Base-by-base conservation (phyloP, 1,140 invertebrate genomes). In the Brachionus plicatilis region DNA sequence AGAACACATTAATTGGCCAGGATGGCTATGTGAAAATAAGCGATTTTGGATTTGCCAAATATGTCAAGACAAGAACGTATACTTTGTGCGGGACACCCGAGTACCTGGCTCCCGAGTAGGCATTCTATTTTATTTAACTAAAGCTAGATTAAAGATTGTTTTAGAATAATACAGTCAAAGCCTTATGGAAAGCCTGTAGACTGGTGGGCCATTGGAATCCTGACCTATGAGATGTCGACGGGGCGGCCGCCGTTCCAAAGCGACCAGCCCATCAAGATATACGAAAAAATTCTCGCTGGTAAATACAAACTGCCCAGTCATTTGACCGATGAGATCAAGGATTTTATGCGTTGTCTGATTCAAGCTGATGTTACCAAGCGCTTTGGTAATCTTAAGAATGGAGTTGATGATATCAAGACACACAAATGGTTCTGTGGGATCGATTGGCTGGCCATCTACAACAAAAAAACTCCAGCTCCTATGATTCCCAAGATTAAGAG, bases 201-300 rank as follows among this genome's bases (percentile, higher is more conserved):
- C 37, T 85, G 76, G 72, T 85, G 72, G 72, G 17, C 72, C 6
- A 14, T 85, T 33, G 83, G 83, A 0, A 93, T 96, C 0, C 88
- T 96, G 1, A 87, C 89, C 14, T 89, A 89, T 85, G 89, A 89
- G 87, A 89, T 89, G 89, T 86, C 88, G 20, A 89, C 90, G 66
- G 91, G 90, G 12, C 91, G 91, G 86, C 90, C 90, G 41, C 96
- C 96, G 0, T 97, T 97, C 88, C 66, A 56, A 33, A 80, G 65
- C 41, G 76, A 86, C 68, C 68, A 85, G 11, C 86, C 83, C 0
- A 85, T 86, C n/a, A 50, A 86, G 70, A 86, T 86, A 33, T 86
- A 86, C 45, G 85, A 86, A 75, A 86, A 86, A 84, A 86, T 86
- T 56, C 11, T 86, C 14, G 11, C 76, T 20, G 84, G 85, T 27